These are phyloP conservation scores for Chymomyza caudatula DNA, from an alignment of 2,888 invertebrate genomes.

Conservation along the genomic window DNA sequence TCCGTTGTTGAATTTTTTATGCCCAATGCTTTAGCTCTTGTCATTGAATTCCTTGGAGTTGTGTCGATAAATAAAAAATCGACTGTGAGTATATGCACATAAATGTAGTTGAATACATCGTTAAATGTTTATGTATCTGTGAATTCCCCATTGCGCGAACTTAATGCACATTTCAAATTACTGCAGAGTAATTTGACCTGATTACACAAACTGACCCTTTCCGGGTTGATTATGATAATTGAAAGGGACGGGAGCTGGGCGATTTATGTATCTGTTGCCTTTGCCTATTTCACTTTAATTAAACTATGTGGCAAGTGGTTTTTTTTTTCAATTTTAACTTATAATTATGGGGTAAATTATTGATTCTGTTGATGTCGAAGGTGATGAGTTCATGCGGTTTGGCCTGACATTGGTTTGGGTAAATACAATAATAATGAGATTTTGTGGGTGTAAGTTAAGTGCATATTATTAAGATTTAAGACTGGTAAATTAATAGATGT, in stretches of 20 bases:
- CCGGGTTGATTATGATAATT: background rate
- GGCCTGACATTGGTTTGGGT: too few relatives aligned
- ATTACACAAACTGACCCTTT: constrained; percentile 23
- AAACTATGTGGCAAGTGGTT: too few relatives aligned
- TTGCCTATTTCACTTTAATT: too few relatives aligned
- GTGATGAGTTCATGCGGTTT: too few relatives aligned
- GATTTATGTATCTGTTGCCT: background rate
- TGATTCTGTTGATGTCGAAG: too few relatives aligned
- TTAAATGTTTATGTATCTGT: constrained; percentile 4
- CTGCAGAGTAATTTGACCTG: constrained; percentile 44
- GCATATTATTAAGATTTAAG: too few relatives aligned
- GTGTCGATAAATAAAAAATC: constrained; percentile 15
- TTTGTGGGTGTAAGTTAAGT: too few relatives aligned
- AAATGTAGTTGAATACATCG: background rate
- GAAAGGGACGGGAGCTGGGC: too few relatives aligned
- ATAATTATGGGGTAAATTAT: too few relatives aligned
- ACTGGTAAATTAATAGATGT: too few relatives aligned
- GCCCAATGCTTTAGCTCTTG: constrained; percentile 27
- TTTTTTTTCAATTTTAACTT: too few relatives aligned
- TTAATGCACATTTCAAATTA: constrained; percentile 45
- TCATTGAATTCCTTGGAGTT: constrained; percentile 38
- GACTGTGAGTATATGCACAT: background rate
- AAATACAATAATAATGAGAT: too few relatives aligned
- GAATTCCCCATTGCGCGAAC: constrained; percentile 29
- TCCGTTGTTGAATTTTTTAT: constrained; percentile 50